phyloP scores from a whole-genome alignment of 2,888 invertebrate species.

The Dasysyrphus tricinctus region DNA sequence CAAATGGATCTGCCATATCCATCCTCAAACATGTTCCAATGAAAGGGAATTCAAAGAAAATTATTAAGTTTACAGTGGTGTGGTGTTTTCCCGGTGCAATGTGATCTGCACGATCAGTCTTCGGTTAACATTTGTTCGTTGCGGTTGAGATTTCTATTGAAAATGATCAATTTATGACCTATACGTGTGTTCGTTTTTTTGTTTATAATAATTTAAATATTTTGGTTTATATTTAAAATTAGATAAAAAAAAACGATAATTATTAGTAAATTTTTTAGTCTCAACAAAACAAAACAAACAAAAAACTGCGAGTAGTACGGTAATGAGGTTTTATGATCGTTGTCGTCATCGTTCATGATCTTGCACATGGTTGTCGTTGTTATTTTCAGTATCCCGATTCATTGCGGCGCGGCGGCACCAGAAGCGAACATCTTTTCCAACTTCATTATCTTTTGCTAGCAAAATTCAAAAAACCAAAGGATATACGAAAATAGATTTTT shows the following conservation, averaged over 20 bases:
- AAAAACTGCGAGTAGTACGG: background rate
- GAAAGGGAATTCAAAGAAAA: constrained; percentile 65
- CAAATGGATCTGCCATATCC: background rate
- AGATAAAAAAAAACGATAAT: constrained; percentile 15
- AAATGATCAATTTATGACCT: constrained; percentile 20
- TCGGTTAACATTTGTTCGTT: constrained; percentile 70
- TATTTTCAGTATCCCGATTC: constrained; percentile 64
- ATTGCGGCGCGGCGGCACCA: constrained; percentile 21
- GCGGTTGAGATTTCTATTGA: constrained; percentile 32
- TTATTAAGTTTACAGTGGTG: constrained; percentile 23
- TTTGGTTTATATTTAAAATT: constrained; percentile 45
- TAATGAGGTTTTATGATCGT: constrained; percentile 53
- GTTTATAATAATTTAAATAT: constrained; percentile 1
- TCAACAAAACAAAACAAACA: background rate
- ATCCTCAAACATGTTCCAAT: constrained; percentile 65
- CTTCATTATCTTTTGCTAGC: constrained; percentile 48
- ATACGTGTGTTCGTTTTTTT: constrained; percentile 5
- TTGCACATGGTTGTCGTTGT: constrained; percentile 73
- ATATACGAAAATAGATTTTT: constrained; percentile 76
- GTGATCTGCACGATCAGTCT: constrained; percentile 71
- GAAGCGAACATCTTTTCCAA: constrained; percentile 30
- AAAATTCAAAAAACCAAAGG: constrained; percentile 68
- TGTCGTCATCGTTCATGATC: constrained; percentile 73
- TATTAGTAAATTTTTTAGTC: constrained; percentile 34
- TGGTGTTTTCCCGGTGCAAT: constrained; percentile 62